phyloP scores from a whole-genome alignment of 2,888 invertebrate species.

The Rhagonycha fulva region DNA sequence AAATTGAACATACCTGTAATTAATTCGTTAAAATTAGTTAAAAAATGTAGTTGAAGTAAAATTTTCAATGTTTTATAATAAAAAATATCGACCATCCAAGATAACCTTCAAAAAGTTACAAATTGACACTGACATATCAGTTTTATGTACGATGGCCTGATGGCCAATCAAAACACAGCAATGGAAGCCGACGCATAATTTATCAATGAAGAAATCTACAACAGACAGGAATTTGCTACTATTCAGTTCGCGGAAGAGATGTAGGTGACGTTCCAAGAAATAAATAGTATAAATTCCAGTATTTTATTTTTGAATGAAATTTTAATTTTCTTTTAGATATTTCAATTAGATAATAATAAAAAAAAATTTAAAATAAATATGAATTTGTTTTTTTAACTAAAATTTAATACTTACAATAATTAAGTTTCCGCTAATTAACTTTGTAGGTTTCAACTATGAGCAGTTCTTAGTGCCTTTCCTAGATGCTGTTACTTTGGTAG shows the following conservation, averaged over 20 bases:
- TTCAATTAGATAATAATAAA: no score
- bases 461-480: no score
- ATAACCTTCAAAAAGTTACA: not conserved
- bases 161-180: not conserved
- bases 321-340: not conserved
- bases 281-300: not conserved
- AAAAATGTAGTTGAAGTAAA: not conserved
- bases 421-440: no score
- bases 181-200: not conserved
- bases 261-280: not conserved
- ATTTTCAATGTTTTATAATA: no score
- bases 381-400: no score
- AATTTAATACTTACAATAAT: no score
- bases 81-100: not conserved
- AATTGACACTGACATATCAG: not conserved
- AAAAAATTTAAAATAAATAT: no score
- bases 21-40: not conserved
- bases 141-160: not conserved
- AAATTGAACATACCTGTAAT: constrained; percentile 6
- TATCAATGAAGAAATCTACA: not conserved
- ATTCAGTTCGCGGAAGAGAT: not conserved
- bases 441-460: no score
- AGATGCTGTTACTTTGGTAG: no score
- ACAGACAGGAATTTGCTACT: not conserved
- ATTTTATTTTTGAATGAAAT: not conserved